These are phyloP conservation scores for Hypselothyrea guttata DNA, from an alignment of 2,888 invertebrate species.

Conservation along the genomic window DNA sequence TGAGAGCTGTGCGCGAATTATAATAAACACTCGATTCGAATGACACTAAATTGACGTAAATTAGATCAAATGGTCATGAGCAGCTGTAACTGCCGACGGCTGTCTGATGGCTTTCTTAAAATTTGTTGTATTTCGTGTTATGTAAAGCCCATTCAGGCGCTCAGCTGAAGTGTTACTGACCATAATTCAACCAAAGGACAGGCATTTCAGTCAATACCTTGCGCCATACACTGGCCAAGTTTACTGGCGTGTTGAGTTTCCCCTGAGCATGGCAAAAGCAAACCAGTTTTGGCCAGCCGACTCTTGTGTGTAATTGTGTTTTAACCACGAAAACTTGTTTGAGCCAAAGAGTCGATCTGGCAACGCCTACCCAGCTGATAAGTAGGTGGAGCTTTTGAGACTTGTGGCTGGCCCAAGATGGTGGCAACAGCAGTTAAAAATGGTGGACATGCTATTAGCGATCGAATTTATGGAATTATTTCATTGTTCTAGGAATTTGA, in stretches of 20 bases:
- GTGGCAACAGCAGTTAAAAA: slow-evolving; percentile 66
- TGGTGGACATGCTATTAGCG: slow-evolving; percentile 77
- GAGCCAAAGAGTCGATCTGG: slow-evolving; percentile 49
- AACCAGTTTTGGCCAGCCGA: slow-evolving; percentile 62
- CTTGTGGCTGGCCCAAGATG: slow-evolving; percentile 56
- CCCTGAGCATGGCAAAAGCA: slow-evolving; percentile 34
- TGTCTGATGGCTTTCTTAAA: slow-evolving; percentile 19
- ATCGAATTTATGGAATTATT: slow-evolving; percentile 78
- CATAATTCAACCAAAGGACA: slow-evolving; percentile 62
- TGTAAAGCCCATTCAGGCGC: slow-evolving; percentile 70
- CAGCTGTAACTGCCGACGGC: slow-evolving; percentile 67
- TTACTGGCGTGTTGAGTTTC: slow-evolving; percentile 64
- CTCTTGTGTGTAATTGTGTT: slow-evolving; percentile 13
- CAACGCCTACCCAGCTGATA: slow-evolving; percentile 53
- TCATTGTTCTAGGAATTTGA: slow-evolving; percentile 79
- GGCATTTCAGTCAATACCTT: slow-evolving; percentile 67
- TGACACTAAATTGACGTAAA: slow-evolving; percentile 75
- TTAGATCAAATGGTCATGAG: slow-evolving; percentile 61
- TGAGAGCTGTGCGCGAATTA: slow-evolving; percentile 23
- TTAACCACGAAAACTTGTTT: slow-evolving; percentile 64
- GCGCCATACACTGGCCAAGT: slow-evolving; percentile 52
- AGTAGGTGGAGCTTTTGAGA: slow-evolving; percentile 72
- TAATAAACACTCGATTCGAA: slow-evolving; percentile 73
- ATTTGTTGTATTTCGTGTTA: slow-evolving; percentile 17
- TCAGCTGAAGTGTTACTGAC: slow-evolving; percentile 72